A percentile compares a stretch with the other conserved stretches of the same genome.
These are phyloP conservation scores for Orchesella flavescens DNA, from an alignment of 2,888 invertebrate species.

Conservation along the genomic window DNA sequence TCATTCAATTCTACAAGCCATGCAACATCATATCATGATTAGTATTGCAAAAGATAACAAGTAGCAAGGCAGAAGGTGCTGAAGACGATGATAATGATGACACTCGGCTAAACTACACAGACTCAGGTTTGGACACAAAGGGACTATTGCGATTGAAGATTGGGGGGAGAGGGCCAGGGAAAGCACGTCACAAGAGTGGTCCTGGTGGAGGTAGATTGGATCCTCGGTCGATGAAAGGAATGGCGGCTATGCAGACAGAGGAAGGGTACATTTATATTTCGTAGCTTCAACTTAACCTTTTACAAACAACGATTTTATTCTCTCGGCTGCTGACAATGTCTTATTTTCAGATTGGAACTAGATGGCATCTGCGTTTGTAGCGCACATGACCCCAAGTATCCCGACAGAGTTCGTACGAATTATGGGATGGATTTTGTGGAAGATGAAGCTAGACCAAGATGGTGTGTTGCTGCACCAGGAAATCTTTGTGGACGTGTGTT, in stretches of 20 bases:
- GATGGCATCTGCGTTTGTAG: conserved; percentile 44
- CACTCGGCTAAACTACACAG: background rate
- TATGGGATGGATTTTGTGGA: conserved; percentile 49
- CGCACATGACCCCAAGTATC: conserved; percentile 26
- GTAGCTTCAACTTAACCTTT: no score
- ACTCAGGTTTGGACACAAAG: conserved; percentile 2
- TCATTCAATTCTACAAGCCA: no score
- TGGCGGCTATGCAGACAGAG: background rate
- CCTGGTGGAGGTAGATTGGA: conserved; percentile 13
- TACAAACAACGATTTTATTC: no score
- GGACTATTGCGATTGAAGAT: conserved; percentile 18
- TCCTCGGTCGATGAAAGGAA: background rate
- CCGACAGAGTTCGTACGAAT: conserved; percentile 10
- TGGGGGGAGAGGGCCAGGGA: conserved; percentile 30
- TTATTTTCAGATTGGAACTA: background rate
- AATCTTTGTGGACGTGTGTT: conserved; percentile 43
- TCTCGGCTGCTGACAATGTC: no score
- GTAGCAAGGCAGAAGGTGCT: background rate
- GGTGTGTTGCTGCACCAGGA: conserved; percentile 46
- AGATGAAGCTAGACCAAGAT: conserved; percentile 25
- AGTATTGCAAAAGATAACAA: no score
- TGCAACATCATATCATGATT: no score
- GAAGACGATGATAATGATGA: background rate
- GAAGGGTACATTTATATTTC: no score
- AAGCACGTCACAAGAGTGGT: conserved; percentile 36